These are phyloP conservation scores for Neogale vison DNA, from an alignment of 2,113 vertebrate genomes.

Conservation along the genomic window DNA sequence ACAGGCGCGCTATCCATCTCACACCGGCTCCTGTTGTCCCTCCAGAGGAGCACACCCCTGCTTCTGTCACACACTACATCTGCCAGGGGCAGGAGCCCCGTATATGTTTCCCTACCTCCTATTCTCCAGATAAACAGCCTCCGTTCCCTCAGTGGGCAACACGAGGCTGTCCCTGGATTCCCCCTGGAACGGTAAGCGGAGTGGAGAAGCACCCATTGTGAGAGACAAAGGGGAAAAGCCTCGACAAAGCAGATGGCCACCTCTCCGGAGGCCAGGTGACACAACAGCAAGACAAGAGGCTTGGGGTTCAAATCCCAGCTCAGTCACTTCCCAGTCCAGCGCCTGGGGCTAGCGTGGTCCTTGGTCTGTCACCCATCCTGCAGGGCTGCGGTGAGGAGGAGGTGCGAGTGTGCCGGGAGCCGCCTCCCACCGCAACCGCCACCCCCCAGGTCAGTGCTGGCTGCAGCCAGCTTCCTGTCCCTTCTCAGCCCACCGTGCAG, in stretches of 20 bases:
- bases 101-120: background rate
- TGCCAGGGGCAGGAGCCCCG: background rate
- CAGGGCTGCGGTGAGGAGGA: background rate
- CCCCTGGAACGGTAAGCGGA: no score
- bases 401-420: background rate
- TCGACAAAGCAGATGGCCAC: background rate
- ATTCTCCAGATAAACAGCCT: background rate
- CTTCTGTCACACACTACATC: background rate
- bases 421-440: no score
- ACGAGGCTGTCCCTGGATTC: background rate
- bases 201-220: background rate
- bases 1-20: rapidly evolving
- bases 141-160: background rate
- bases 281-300: background rate
- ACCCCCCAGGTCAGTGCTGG: no score
- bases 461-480: background rate
- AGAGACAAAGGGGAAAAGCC: background rate
- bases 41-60: background rate
- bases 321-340: background rate
- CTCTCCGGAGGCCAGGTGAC: background rate
- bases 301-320: background rate
- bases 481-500: background rate
- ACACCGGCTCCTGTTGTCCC: rapidly evolving
- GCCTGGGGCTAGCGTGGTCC: background rate
- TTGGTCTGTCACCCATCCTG: background rate